phyloP scores from a whole-genome alignment of 2,888 invertebrate species.

The Drosophila paucipuncta region DNA sequence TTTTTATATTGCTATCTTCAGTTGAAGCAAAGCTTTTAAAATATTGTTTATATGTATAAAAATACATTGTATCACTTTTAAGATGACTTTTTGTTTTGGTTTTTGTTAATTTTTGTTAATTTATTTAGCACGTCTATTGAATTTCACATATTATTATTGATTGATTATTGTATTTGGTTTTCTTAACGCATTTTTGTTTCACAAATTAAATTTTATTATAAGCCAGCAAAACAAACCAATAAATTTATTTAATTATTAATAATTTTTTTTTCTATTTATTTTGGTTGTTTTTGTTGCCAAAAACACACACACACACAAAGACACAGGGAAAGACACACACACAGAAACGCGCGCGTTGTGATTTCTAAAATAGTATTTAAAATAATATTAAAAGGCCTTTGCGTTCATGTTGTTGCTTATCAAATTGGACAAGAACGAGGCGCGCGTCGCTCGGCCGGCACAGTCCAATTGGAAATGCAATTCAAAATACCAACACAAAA shows the following conservation, averaged over 20 bases:
- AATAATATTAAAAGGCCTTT: constrained; percentile 7
- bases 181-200: background rate
- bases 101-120: background rate
- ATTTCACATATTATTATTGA: background rate
- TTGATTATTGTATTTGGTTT: background rate
- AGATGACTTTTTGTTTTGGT: background rate
- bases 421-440: constrained; percentile 44
- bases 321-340: background rate
- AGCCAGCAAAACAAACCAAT: constrained; percentile 30
- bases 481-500: constrained; percentile 68
- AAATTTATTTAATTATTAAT: constrained; percentile 20
- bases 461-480: constrained; percentile 75
- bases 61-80: background rate
- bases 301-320: constrained; percentile 9
- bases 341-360: constrained; percentile 7
- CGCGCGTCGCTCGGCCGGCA: constrained; percentile 52
- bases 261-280: background rate
- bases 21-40: background rate
- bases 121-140: background rate
- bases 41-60: background rate
- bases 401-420: constrained; percentile 29
- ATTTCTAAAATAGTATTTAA: constrained; percentile 15
- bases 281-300: constrained; percentile 2
- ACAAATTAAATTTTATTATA: constrained; percentile 5
- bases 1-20: background rate